Percentiles rank a stretch among this genome's conserved stretches.
phyloP scores from a whole-genome alignment of 2,113 vertebrate genomes.

The Neolamprologus brichardi region DNA sequence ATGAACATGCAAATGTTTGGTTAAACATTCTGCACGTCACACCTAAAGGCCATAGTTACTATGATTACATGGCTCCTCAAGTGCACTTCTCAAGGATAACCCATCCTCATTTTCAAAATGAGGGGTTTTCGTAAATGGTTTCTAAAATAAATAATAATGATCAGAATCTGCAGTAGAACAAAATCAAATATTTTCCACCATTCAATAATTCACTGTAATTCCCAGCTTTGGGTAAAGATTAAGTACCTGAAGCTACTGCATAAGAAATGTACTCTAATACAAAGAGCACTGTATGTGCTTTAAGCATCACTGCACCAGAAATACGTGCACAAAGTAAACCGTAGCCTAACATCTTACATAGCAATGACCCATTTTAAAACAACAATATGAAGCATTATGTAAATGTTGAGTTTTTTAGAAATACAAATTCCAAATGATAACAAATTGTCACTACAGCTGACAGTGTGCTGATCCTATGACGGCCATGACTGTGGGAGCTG shows the following conservation, averaged over 20 bases:
- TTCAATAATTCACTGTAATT: background rate
- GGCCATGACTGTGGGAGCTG: background rate
- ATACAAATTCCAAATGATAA: background rate
- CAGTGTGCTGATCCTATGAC: background rate
- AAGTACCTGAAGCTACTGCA: background rate
- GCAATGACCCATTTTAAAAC: background rate
- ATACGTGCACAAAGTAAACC: background rate
- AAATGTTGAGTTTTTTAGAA: background rate
- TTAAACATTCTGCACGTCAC: conserved; percentile 9
- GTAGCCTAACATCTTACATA: background rate
- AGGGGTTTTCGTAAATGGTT: background rate
- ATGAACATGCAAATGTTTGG: background rate
- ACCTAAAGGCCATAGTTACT: background rate
- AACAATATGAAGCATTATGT: background rate
- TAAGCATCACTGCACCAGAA: background rate
- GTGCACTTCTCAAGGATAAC: background rate
- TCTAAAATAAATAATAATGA: background rate
- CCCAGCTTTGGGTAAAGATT: background rate
- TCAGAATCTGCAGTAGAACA: background rate
- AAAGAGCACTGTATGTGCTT: background rate
- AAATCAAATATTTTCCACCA: conserved; percentile 1
- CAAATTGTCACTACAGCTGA: background rate
- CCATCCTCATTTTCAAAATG: background rate
- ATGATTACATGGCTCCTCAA: conserved; percentile 18
- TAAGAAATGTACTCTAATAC: background rate